Evolutionary conservation across 2,797 vertebrate species (phyloP).

Genomic region (Lithobates pipiens): DNA sequence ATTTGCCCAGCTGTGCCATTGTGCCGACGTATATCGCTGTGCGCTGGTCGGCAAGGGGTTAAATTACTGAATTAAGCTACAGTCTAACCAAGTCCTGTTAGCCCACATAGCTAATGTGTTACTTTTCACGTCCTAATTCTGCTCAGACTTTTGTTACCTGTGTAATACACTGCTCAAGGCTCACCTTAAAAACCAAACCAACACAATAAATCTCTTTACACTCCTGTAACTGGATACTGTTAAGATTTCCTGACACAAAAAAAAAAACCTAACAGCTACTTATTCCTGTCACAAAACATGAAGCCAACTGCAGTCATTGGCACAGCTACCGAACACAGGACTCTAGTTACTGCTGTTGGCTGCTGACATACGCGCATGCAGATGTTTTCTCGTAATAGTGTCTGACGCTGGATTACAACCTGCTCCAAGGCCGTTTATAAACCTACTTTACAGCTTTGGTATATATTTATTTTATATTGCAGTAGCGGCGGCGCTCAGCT

Average conservation of each 20-base stretch:
- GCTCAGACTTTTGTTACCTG: not conserved
- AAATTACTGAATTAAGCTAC: not conserved
- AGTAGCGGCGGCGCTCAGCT: not conserved
- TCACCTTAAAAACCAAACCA: constrained; percentile 34
- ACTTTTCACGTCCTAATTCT: not conserved
- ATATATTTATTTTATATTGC: constrained; percentile 34
- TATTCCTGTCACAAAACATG: constrained; percentile 53
- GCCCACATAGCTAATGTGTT: not conserved
- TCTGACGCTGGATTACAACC: constrained; percentile 52
- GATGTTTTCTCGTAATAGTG: constrained; percentile 60
- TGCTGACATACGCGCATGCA: constrained; percentile 48
- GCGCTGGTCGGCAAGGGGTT: no score
- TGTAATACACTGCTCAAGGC: not conserved
- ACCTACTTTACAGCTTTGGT: constrained; percentile 45
- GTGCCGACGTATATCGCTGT: no score
- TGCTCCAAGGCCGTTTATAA: constrained; percentile 44
- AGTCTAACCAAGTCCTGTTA: not conserved
- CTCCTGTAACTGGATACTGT: constrained; percentile 56
- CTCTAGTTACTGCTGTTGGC: constrained; percentile 52
- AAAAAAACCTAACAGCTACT: constrained; percentile 55
- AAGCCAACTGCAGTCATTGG: constrained; percentile 29
- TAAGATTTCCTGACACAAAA: constrained; percentile 52
- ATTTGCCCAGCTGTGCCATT: no score
- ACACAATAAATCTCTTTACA: constrained; percentile 55
- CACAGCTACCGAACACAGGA: constrained; percentile 35